phyloP scores from a whole-genome alignment of 1,140 invertebrate species.

The Grapholita molesta region DNA sequence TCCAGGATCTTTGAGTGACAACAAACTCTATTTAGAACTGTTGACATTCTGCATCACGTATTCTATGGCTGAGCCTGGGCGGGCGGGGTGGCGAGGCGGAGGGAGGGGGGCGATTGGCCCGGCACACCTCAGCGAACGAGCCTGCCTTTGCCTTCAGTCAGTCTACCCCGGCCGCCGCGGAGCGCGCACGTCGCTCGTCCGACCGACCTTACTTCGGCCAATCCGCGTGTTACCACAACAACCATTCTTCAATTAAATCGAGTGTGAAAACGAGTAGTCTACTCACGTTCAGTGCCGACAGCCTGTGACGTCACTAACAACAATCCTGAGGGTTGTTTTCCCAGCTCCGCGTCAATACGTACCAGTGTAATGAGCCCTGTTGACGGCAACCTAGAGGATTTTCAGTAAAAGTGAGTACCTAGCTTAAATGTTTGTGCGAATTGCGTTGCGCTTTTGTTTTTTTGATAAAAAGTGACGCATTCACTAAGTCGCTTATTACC shows the following conservation, averaged over 20 bases:
- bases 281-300: conserved; percentile 34
- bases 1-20: background rate
- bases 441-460: conserved; percentile 22
- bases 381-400: conserved; percentile 32
- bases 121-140: conserved; percentile 50
- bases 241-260: conserved; percentile 59
- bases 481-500: background rate
- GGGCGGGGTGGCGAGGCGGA: conserved; percentile 45
- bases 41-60: background rate
- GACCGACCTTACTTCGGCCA: conserved; percentile 14
- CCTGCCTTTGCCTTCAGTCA: no score
- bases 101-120: conserved; percentile 38
- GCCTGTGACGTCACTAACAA: conserved; percentile 35
- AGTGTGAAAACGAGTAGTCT: conserved; percentile 42
- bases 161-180: conserved; percentile 37
- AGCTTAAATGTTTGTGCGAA: conserved; percentile 26
- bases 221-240: conserved; percentile 47
- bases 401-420: conserved; percentile 53
- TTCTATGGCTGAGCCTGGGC: conserved; percentile 51
- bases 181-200: conserved; percentile 28
- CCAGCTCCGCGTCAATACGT: conserved; percentile 28
- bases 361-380: conserved; percentile 31
- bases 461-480: background rate
- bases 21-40: background rate
- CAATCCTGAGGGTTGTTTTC: conserved; percentile 19